phyloP scores from a whole-genome alignment of 2,113 vertebrate genomes.

The Nibea albiflora region DNA sequence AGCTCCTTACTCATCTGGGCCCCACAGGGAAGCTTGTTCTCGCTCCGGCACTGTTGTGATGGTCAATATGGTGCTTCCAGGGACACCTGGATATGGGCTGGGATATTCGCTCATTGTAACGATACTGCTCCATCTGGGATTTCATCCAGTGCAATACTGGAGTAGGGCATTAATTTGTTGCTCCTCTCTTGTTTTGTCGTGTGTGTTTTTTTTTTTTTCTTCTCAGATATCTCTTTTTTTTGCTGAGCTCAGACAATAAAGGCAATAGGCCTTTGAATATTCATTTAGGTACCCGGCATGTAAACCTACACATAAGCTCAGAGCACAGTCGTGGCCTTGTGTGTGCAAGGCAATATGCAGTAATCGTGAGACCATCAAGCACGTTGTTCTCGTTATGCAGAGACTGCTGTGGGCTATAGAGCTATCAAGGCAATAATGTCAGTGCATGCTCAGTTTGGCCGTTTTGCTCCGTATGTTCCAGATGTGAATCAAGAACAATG shows the following conservation, averaged over 20 bases:
- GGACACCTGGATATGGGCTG: slow-evolving; percentile 70
- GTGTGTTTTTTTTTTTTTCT: not conserved
- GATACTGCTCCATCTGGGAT: slow-evolving; percentile 62
- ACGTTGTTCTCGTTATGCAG: slow-evolving; percentile 55
- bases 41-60: slow-evolving; percentile 66
- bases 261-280: slow-evolving; percentile 51
- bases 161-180: slow-evolving; percentile 29
- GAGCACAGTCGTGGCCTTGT: slow-evolving; percentile 30
- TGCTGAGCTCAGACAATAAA: slow-evolving; percentile 56
- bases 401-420: slow-evolving; percentile 49
- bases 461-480: slow-evolving; percentile 39
- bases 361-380: slow-evolving; percentile 66
- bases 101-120: slow-evolving; percentile 68
- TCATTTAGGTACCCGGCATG: slow-evolving; percentile 44
- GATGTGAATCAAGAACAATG: slow-evolving; percentile 49
- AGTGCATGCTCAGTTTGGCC: slow-evolving; percentile 42
- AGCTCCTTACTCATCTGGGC: slow-evolving; percentile 81
- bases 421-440: slow-evolving; percentile 58
- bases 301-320: slow-evolving; percentile 34
- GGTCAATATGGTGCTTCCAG: slow-evolving; percentile 76
- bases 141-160: slow-evolving; percentile 44
- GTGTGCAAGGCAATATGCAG: slow-evolving; percentile 54
- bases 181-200: not conserved
- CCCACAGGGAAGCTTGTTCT: slow-evolving; percentile 79
- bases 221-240: slow-evolving; percentile 10